Percentiles rank a stretch among this genome's conserved stretches.
These are phyloP conservation scores for Calephelis perditalis DNA, from an alignment of 2,888 invertebrate species.

Conservation along the genomic window DNA sequence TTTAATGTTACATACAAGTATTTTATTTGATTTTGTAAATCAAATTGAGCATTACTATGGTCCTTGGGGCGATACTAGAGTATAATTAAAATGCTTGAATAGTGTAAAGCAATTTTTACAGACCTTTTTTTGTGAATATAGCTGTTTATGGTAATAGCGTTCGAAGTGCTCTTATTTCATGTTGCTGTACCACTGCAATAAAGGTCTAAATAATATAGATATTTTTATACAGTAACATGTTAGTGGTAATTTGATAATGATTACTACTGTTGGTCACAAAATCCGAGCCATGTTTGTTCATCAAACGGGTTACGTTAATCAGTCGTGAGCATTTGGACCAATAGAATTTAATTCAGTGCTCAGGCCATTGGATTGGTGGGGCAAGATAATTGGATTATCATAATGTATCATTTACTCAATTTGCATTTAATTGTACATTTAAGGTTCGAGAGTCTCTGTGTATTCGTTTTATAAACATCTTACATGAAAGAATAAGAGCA, in stretches of 20 bases:
- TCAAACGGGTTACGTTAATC: slow-evolving; percentile 10
- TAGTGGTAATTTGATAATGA: slow-evolving; percentile 13
- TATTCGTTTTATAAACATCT: slow-evolving; percentile 7
- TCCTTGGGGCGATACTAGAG: slow-evolving; percentile 3
- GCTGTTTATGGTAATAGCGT: slow-evolving; percentile 27
- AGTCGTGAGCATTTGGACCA: slow-evolving; percentile 15
- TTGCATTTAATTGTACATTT: not conserved
- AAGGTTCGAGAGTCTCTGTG: not conserved
- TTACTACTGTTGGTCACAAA: slow-evolving; percentile 13
- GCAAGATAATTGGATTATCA: not conserved
- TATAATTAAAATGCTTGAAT: slow-evolving; percentile 19
- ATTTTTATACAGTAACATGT: slow-evolving; percentile 29
- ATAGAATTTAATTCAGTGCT: slow-evolving; percentile 12
- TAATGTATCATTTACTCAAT: slow-evolving; percentile 3
- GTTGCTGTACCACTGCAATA: slow-evolving; percentile 23
- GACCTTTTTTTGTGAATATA: slow-evolving; percentile 15
- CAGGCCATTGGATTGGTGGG: not conserved
- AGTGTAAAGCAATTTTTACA: slow-evolving; percentile 12
- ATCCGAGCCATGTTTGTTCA: slow-evolving; percentile 26
- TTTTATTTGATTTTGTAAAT: slow-evolving; percentile 20
- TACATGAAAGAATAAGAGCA: slow-evolving; percentile 29
- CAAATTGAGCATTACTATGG: slow-evolving; percentile 15
- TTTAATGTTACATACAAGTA: slow-evolving; percentile 19
- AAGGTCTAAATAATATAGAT: slow-evolving; percentile 24
- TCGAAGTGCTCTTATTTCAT: slow-evolving; percentile 34